Percentiles rank a stretch among this genome's conserved stretches.
These are phyloP conservation scores for Ennomos fuscantarius DNA, from an alignment of 2,888 invertebrate species.

Conservation along the genomic window DNA sequence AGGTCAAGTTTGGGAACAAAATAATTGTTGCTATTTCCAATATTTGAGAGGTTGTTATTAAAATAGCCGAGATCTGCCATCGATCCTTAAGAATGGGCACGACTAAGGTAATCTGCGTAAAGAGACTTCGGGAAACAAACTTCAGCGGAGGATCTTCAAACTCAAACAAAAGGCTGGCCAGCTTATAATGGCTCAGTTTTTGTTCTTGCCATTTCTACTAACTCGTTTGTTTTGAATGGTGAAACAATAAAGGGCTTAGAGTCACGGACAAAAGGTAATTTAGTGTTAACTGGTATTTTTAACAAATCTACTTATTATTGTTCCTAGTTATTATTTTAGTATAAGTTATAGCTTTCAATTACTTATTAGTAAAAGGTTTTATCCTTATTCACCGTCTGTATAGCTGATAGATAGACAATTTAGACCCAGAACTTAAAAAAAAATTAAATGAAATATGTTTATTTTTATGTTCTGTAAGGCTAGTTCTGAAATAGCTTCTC, in stretches of 20 bases:
- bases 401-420: too few relatives aligned
- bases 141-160: conserved; percentile 49
- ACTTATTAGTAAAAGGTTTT: too few relatives aligned
- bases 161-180: conserved; percentile 59
- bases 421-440: too few relatives aligned
- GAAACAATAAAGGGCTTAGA: conserved; percentile 33
- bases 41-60: too few relatives aligned
- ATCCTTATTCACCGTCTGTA: too few relatives aligned
- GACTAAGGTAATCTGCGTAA: conserved; percentile 52
- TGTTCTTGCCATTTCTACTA: conserved; percentile 55
- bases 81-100: conserved; percentile 28
- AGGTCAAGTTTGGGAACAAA: too few relatives aligned
- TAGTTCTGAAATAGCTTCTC: too few relatives aligned
- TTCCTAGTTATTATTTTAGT: too few relatives aligned
- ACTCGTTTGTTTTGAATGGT: conserved; percentile 54
- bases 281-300: conserved; percentile 21
- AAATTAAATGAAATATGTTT: too few relatives aligned
- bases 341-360: too few relatives aligned
- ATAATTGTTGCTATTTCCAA: too few relatives aligned
- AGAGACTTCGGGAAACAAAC: conserved; percentile 55
- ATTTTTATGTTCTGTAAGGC: too few relatives aligned
- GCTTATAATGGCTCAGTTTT: conserved; percentile 51
- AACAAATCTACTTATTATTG: conserved; percentile 12
- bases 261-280: conserved; percentile 25
- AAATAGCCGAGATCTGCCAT: conserved; percentile 2